phyloP scores from a whole-genome alignment of 2,797 vertebrate genomes.

The Chrysocyon brachyurus region DNA sequence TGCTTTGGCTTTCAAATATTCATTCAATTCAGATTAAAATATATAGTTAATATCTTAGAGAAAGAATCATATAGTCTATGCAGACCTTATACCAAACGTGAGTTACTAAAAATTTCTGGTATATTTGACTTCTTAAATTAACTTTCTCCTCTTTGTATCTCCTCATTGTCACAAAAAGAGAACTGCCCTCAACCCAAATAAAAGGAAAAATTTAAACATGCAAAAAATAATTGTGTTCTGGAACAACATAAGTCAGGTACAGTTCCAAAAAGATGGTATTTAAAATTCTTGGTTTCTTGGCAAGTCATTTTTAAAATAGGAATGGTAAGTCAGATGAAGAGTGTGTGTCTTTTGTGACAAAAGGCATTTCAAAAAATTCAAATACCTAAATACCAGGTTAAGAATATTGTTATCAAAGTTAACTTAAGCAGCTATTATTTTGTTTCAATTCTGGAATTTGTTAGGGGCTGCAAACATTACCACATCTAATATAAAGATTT shows the following conservation, averaged over 20 bases:
- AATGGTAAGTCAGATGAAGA: neutral
- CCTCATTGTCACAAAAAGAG: neutral
- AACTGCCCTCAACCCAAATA: neutral
- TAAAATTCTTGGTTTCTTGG: neutral
- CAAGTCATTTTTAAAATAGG: neutral
- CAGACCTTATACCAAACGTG: neutral
- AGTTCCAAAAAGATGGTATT: neutral
- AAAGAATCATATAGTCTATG: neutral
- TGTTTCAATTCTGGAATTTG: constrained; percentile 47
- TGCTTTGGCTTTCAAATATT: constrained; percentile 15
- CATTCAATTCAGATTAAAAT: neutral
- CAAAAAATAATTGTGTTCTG: neutral
- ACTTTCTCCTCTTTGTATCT: constrained; percentile 25
- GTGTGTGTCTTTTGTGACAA: neutral
- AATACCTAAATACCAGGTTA: constrained; percentile 32
- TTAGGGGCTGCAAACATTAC: constrained; percentile 6
- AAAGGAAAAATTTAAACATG: neutral
- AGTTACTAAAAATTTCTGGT: constrained; percentile 8
- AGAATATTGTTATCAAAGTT: constrained; percentile 31
- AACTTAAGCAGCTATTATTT: constrained; percentile 46
- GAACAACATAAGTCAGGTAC: neutral
- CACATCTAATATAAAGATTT: constrained; percentile 49
- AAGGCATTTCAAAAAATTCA: constrained; percentile 29
- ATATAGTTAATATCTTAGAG: neutral
- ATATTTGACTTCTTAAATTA: neutral